phyloP scores from a whole-genome alignment of 1,140 invertebrate genomes.

The Tetramorium parvispinum region DNA sequence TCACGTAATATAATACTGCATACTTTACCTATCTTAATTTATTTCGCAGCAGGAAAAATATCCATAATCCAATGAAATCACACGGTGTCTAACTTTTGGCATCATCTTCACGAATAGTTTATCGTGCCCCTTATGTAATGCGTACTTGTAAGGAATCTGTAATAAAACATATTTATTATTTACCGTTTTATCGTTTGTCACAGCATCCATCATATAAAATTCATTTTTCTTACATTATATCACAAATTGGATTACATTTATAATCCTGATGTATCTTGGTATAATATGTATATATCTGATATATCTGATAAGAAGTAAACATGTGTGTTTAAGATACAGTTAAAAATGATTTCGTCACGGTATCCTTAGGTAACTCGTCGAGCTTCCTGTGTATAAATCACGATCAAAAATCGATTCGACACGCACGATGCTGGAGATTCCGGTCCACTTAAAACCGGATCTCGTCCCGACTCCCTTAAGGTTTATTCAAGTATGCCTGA shows the following conservation, averaged over 20 bases:
- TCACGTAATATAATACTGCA: too few relatives aligned
- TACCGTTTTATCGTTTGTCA: neutral
- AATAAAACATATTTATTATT: constrained; percentile 37
- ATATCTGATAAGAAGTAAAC: neutral
- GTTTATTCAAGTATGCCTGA: constrained; percentile 24
- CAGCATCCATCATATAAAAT: neutral
- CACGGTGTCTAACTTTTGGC: neutral
- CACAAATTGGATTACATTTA: neutral
- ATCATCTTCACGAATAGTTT: constrained; percentile 17
- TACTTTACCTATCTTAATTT: constrained; percentile 38
- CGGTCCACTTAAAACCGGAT: constrained; percentile 41
- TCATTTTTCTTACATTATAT: neutral
- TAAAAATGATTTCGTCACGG: constrained; percentile 23
- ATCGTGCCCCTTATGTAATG: constrained; percentile 28
- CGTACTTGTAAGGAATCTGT: constrained; percentile 61
- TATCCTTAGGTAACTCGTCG: neutral
- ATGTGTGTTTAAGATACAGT: neutral
- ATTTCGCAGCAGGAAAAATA: neutral
- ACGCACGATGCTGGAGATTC: constrained; percentile 10
- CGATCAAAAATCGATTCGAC: constrained; percentile 56
- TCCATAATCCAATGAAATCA: neutral
- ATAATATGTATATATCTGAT: too few relatives aligned
- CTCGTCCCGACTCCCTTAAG: neutral
- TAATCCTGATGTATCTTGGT: neutral
- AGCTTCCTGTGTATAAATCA: constrained; percentile 45